Conservation (phyloP, 1,140 invertebrate species). For the Globodera ellingtonae region DNA sequence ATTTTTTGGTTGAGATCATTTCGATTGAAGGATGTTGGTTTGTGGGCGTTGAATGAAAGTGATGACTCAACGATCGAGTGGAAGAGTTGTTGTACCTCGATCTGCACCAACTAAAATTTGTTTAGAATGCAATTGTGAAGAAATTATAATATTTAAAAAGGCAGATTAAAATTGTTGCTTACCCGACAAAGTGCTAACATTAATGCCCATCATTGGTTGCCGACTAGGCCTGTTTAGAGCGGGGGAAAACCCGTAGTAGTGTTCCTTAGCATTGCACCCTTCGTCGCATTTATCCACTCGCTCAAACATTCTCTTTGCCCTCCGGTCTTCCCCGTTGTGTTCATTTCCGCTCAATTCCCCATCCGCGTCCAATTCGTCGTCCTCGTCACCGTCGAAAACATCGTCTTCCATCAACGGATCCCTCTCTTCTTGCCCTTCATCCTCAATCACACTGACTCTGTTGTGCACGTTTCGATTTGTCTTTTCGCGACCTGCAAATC, state of each 20-base stretch:
- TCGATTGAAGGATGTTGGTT: not conserved
- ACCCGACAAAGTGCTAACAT: slow-evolving; percentile 29
- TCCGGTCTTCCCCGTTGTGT: slow-evolving; percentile 5
- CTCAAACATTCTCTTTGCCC: not conserved
- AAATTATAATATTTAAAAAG: not conserved
- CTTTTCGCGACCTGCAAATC: slow-evolving; percentile 21
- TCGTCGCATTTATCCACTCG: not conserved
- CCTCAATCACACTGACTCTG: slow-evolving; percentile 32
- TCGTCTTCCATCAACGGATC: slow-evolving; percentile 25
- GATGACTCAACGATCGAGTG: slow-evolving; percentile 5
- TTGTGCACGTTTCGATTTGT: slow-evolving; percentile 19
- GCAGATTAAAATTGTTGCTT: slow-evolving; percentile 12
- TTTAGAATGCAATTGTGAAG: not conserved
- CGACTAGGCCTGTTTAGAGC: slow-evolving; percentile 26
- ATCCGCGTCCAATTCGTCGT: slow-evolving; percentile 34
- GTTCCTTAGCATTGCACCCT: slow-evolving; percentile 9
- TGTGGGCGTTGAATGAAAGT: not conserved
- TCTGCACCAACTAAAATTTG: slow-evolving; percentile 9
- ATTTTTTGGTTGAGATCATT: not conserved
- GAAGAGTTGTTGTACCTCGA: not conserved
- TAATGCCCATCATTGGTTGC: slow-evolving; percentile 37
- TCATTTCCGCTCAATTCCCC: slow-evolving; percentile 33
- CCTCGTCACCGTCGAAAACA: slow-evolving; percentile 17
- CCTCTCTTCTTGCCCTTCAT: slow-evolving; percentile 23
- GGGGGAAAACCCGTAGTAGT: slow-evolving; percentile 27